phyloP scores from a whole-genome alignment of 2,113 vertebrate genomes.

The Ptilorrhoa leucosticta region DNA sequence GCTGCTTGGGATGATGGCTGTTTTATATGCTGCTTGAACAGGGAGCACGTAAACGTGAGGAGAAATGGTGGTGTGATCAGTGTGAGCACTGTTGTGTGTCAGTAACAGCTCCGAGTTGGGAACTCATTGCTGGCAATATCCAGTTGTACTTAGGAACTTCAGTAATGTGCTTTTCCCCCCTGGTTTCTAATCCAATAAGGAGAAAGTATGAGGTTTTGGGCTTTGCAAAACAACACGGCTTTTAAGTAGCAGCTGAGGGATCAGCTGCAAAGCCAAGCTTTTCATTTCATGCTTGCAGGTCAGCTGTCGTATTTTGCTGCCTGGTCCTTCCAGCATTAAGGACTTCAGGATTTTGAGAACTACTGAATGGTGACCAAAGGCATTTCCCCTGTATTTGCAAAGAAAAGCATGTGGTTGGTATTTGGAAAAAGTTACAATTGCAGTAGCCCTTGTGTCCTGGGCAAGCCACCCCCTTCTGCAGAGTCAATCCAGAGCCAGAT shows the following conservation, averaged over 20 bases:
- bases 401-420: background rate
- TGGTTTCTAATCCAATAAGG: background rate
- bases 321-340: background rate
- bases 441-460: background rate
- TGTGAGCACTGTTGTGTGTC: background rate
- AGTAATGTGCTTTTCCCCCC: background rate
- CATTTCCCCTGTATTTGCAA: background rate
- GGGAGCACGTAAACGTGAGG: fast-evolving
- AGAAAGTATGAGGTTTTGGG: slow-evolving; percentile 18
- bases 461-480: background rate
- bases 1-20: background rate
- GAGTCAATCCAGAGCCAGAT: background rate
- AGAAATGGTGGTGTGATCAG: background rate
- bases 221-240: slow-evolving; percentile 3
- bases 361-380: background rate
- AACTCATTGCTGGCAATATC: background rate
- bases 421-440: background rate
- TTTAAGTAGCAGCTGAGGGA: slow-evolving; percentile 25
- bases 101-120: background rate
- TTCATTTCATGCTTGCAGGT: slow-evolving; percentile 32
- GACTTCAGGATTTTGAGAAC: background rate
- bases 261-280: slow-evolving; percentile 34
- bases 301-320: background rate
- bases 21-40: background rate
- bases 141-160: background rate